Conservation (phyloP, 2,113 vertebrate genomes). For the Rana temporaria region DNA sequence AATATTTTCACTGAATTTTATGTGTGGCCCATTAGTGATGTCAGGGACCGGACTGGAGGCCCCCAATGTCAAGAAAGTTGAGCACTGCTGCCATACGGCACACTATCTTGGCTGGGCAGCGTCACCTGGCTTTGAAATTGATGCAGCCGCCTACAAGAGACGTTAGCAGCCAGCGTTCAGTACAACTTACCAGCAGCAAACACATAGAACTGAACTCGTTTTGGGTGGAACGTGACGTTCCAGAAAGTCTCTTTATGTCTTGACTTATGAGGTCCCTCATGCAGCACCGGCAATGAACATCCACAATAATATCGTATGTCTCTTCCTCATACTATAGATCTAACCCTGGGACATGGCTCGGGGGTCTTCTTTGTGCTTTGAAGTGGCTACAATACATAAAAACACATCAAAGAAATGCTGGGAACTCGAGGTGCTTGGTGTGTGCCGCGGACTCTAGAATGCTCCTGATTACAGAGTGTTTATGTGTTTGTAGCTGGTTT, state of each 20-base stretch:
- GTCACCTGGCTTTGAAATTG: too few species aligned
- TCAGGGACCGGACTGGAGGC: too few species aligned
- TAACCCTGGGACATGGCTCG: not conserved
- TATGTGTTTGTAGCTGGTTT: not conserved
- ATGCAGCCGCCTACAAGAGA: too few species aligned
- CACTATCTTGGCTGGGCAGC: too few species aligned
- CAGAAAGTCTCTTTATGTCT: not conserved
- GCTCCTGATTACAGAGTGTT: not conserved
- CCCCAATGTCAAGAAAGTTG: too few species aligned
- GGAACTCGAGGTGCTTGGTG: not conserved
- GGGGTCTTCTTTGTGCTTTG: not conserved
- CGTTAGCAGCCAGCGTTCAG: not conserved
- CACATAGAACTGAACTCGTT: not conserved
- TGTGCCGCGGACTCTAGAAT: not conserved
- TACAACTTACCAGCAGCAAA: not conserved
- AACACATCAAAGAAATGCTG: not conserved
- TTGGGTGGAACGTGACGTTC: not conserved
- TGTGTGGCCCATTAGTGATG: too few species aligned
- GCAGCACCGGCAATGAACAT: not conserved
- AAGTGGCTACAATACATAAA: slow-evolving; percentile 1
- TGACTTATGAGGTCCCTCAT: not conserved
- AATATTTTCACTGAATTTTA: too few species aligned
- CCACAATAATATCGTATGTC: too few species aligned
- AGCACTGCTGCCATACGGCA: too few species aligned
- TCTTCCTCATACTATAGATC: not conserved